These are phyloP conservation scores for Leucophenga varia DNA, from an alignment of 1,140 invertebrate species.

Conservation along the genomic window DNA sequence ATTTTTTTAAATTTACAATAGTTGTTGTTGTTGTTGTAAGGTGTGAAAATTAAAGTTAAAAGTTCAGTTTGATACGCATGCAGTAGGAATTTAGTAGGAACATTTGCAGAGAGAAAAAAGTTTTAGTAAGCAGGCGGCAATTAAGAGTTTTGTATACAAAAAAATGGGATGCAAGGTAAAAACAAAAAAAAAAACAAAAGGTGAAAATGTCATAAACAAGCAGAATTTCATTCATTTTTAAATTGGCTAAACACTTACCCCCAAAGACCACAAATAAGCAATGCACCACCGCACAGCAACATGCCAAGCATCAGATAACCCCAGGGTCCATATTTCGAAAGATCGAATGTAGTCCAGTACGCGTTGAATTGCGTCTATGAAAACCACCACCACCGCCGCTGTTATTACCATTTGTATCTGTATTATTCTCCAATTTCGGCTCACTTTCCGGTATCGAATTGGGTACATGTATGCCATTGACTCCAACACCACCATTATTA, in stretches of 20 bases:
- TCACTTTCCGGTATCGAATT: not conserved
- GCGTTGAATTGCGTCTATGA: conserved; percentile 43
- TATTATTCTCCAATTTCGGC: not conserved
- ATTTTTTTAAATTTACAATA: no score
- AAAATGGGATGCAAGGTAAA: conserved; percentile 8
- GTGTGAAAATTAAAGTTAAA: not conserved
- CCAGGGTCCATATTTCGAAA: conserved; percentile 67
- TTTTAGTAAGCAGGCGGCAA: no score
- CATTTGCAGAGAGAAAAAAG: no score
- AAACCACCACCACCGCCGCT: conserved; percentile 30
- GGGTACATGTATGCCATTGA: not conserved
- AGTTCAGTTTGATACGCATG: not conserved
- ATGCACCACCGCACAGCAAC: conserved; percentile 64
- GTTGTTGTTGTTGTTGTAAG: conserved; percentile 1
- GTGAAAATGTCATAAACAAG: conserved; percentile 1
- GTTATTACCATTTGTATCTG: not conserved
- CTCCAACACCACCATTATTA: not conserved
- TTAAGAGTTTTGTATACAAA: no score
- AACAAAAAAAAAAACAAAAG: conserved; percentile 6
- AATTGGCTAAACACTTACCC: conserved; percentile 52
- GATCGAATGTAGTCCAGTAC: conserved; percentile 47
- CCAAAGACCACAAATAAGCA: conserved; percentile 67
- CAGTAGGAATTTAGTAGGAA: not conserved
- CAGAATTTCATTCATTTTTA: no score
- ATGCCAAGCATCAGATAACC: conserved; percentile 67